Percentiles rank a stretch among this genome's conserved stretches.
phyloP scores from a whole-genome alignment of 2,797 vertebrate species.

The Moxostoma hubbsi region DNA sequence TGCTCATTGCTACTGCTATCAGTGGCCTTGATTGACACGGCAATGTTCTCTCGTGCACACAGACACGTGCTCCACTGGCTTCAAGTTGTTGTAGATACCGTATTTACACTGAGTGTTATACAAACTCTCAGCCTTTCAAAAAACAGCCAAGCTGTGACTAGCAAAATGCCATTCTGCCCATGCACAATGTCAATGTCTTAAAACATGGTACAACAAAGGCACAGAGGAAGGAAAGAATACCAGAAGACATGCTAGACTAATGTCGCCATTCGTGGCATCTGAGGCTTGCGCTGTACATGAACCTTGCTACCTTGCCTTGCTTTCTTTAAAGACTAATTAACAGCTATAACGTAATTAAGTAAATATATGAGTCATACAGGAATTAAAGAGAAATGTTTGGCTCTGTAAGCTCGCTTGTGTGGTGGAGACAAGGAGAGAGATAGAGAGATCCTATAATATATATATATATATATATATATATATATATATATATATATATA shows the following conservation, averaged over 20 bases:
- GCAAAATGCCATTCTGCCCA: constrained; percentile 1
- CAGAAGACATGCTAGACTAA: constrained; percentile 26
- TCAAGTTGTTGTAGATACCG: too few relatives aligned
- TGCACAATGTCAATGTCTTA: background rate
- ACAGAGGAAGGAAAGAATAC: constrained; percentile 11
- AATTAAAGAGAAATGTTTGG: constrained; percentile 27
- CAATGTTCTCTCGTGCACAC: too few relatives aligned
- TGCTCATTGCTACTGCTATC: too few relatives aligned
- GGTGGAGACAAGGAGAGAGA: background rate
- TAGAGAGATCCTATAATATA: background rate
- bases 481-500: background rate
- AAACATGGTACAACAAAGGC: background rate
- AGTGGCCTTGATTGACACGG: too few relatives aligned
- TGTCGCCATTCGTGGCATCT: constrained; percentile 20
- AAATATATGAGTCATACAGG: constrained; percentile 6
- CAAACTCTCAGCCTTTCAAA: too few relatives aligned
- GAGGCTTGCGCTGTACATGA: constrained; percentile 27
- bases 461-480: constrained; percentile 2
- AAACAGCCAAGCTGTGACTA: background rate
- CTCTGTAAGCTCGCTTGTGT: background rate
- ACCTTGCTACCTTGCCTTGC: constrained; percentile 34
- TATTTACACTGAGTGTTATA: too few relatives aligned
- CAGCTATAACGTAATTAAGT: constrained; percentile 15
- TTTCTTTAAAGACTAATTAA: constrained; percentile 21
- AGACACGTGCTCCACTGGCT: too few relatives aligned